Percentiles rank a stretch among this genome's conserved stretches.
These are phyloP conservation scores for Sebastes itinus DNA, from an alignment of 2,797 vertebrate genomes.

Conservation along the genomic window DNA sequence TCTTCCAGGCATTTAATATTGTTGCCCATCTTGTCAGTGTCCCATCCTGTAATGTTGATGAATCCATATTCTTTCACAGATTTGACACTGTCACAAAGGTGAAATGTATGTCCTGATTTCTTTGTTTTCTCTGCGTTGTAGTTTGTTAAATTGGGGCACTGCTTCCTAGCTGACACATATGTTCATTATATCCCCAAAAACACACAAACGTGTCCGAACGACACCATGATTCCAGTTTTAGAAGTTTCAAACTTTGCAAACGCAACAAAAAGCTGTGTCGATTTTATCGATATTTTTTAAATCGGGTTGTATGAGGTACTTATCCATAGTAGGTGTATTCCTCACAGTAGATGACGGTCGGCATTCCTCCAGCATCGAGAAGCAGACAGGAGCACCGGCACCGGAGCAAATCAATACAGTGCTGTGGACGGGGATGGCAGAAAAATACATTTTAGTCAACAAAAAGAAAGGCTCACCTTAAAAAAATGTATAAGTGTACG, in stretches of 20 bases:
- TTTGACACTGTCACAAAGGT: not conserved
- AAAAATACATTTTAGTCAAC: no score
- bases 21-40: not conserved
- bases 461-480: no score
- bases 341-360: no score
- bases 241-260: not conserved
- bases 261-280: not conserved
- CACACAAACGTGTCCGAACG: not conserved
- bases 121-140: not conserved
- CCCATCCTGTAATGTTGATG: not conserved
- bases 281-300: not conserved
- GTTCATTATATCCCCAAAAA: not conserved
- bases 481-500: no score
- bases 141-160: not conserved
- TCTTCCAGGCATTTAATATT: not conserved
- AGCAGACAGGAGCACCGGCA: no score
- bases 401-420: no score
- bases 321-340: no score
- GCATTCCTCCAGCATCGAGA: no score
- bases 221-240: not conserved
- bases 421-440: no score
- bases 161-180: not conserved
- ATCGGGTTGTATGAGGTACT: no score
- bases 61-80: not conserved
- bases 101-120: not conserved